Evolutionary conservation across 2,888 invertebrate species (phyloP).

Genomic region (Agrenia bidenticulata): DNA sequence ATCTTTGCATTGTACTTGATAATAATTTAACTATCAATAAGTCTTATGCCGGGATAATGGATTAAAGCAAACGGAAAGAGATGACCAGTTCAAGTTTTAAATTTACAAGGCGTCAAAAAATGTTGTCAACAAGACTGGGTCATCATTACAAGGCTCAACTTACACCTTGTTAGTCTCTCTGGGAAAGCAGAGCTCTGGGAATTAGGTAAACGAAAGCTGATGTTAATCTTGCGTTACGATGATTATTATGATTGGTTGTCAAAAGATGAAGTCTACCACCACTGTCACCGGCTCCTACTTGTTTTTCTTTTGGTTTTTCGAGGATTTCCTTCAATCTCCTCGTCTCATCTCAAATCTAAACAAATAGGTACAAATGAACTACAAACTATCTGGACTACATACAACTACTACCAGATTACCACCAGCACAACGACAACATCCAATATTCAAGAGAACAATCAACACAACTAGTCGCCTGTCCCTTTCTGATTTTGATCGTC

Average conservation of each 20-base stretch:
- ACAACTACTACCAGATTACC: too few relatives aligned
- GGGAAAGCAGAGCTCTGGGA: too few relatives aligned
- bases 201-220: neutral
- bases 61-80: too few relatives aligned
- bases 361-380: conserved; percentile 15
- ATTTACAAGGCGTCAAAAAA: too few relatives aligned
- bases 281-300: conserved; percentile 1
- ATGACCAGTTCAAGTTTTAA: too few relatives aligned
- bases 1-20: too few relatives aligned
- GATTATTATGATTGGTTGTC: conserved; percentile 3
- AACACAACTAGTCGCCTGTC: conserved; percentile 6
- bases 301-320: conserved; percentile 1
- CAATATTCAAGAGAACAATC: conserved; percentile 10
- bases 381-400: conserved; percentile 3
- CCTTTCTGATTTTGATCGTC: conserved; percentile 18
- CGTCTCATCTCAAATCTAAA: conserved; percentile 12
- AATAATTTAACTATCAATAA: too few relatives aligned
- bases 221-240: neutral
- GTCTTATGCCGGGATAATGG: too few relatives aligned
- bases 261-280: neutral
- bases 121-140: too few relatives aligned
- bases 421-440: too few relatives aligned
- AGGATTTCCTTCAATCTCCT: conserved; percentile 16
- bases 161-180: too few relatives aligned
- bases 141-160: too few relatives aligned